Evolutionary conservation across 2,113 vertebrate species (phyloP), one percentile per base, ranked within the genome.

Genomic region (Melanostigma gelatinosum): DNA sequence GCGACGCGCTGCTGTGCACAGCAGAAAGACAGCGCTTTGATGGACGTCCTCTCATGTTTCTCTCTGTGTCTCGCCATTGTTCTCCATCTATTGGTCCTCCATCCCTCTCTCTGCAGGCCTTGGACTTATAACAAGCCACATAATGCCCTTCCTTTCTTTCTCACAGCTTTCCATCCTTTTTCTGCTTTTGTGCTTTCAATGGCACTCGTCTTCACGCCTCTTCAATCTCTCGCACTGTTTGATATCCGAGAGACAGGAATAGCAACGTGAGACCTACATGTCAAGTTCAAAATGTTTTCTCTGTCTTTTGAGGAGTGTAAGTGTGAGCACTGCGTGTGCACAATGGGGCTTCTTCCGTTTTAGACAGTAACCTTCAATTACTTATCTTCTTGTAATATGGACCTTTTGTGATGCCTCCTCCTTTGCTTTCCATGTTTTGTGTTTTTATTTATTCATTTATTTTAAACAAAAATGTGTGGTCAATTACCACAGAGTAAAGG

Each of bases 191-290:
- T 72, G 62, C 34, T 34, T 38, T 91, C 67, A 58, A 66, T 80
- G 85, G 85, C 85, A 83, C 89, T 90, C 85, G 89, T 84, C 84
- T 91, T 78, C 77, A 89, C 36, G 27, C 88, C 90, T 90, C 78
- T 74, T 83, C 88, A 86, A 85, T 91, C 82, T 85, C 69, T 63
- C 63, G 83, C 42, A 40, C 87, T 74, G 85, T 84, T 87, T 91
- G 89, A 83, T 85, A 80, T 86, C 83, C 61, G 55, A 61, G 72
- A 60, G 34, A 48, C 15, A 79, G 73, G 77, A 72, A 77, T 20
- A 66, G 60, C 42, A 38, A 77, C 54, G 66, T 57, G 6, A 52
- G 32, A 58, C 55, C 87, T 87, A 91, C 87, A 63, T 86, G 82
- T 72, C 64, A 72, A 66, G 61, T 82, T 60, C 67, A 74, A 65